Evolutionary conservation across 2,888 invertebrate genomes (phyloP).

Genomic region (Ommatoiulus sabulosus): DNA sequence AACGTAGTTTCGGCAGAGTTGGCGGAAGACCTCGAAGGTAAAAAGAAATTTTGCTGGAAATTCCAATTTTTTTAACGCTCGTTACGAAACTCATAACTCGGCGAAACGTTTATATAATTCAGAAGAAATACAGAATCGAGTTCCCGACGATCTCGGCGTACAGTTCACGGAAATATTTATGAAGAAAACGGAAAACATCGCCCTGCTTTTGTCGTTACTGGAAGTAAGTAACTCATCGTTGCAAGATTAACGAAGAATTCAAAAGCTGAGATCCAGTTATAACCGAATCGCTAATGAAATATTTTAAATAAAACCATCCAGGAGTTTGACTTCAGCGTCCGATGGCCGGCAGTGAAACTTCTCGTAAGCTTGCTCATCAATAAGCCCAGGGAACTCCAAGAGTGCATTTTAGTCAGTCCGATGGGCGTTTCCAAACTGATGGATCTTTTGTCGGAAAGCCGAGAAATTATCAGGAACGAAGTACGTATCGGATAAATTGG

Average conservation of each 20-base stretch:
- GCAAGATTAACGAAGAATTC: neutral
- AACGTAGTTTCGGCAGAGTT: constrained; percentile 86
- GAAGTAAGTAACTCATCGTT: constrained; percentile 66
- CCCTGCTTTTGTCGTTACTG: constrained; percentile 82
- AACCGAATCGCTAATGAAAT: too few relatives aligned
- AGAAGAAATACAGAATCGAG: constrained; percentile 28
- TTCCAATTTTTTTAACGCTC: neutral
- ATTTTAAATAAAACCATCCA: constrained; percentile 66
- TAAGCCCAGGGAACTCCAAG: constrained; percentile 73
- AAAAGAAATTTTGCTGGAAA: constrained; percentile 49
- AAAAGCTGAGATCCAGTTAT: too few relatives aligned
- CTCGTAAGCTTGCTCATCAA: constrained; percentile 89
- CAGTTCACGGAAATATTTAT: constrained; percentile 98
- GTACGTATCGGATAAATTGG: constrained; percentile 68
- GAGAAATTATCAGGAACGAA: constrained; percentile 96
- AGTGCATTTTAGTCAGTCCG: constrained; percentile 70
- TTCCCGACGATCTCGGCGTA: constrained; percentile 74
- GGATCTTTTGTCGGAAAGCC: constrained; percentile 92
- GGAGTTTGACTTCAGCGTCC: constrained; percentile 94
- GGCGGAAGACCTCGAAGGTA: constrained; percentile 81
- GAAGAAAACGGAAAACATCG: constrained; percentile 87
- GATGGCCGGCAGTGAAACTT: constrained; percentile 89
- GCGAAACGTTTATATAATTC: neutral
- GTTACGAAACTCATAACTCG: too few relatives aligned
- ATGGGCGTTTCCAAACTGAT: constrained; percentile 98